These are phyloP conservation scores for Lypha dubia DNA, from an alignment of 2,888 invertebrate species.

Conservation along the genomic window DNA sequence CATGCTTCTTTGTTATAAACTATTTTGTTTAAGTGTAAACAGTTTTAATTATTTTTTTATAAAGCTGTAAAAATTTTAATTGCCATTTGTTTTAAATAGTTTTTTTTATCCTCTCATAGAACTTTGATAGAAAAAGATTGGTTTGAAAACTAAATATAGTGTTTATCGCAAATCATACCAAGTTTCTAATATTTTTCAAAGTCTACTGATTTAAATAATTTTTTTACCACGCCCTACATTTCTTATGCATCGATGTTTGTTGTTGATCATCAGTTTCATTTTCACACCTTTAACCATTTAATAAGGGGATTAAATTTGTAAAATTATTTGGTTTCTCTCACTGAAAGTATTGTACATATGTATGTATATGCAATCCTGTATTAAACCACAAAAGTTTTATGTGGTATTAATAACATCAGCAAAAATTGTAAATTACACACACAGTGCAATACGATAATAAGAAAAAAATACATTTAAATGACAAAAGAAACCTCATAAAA, in stretches of 20 bases:
- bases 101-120: too few species aligned
- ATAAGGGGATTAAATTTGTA: slow-evolving; percentile 15
- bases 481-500: slow-evolving; percentile 48
- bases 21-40: neutral
- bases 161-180: too few species aligned
- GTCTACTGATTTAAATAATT: too few species aligned
- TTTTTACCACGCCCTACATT: neutral
- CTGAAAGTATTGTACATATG: too few species aligned
- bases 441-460: neutral
- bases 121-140: neutral
- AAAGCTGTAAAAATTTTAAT: neutral
- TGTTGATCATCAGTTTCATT: neutral
- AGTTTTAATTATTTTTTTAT: neutral
- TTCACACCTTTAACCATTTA: neutral
- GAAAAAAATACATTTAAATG: slow-evolving; percentile 27
- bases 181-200: too few species aligned
- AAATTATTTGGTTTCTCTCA: slow-evolving; percentile 19
- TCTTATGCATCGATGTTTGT: neutral
- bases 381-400: slow-evolving; percentile 52
- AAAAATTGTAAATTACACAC: slow-evolving; percentile 20
- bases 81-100: too few species aligned
- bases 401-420: slow-evolving; percentile 13
- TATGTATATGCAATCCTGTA: slow-evolving; percentile 23
- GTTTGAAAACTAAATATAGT: neutral
- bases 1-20: neutral